Percentiles rank a stretch among this genome's conserved stretches.
These are phyloP conservation scores for Coleophora flavipennella DNA, from an alignment of 2,888 invertebrate genomes.

Conservation along the genomic window DNA sequence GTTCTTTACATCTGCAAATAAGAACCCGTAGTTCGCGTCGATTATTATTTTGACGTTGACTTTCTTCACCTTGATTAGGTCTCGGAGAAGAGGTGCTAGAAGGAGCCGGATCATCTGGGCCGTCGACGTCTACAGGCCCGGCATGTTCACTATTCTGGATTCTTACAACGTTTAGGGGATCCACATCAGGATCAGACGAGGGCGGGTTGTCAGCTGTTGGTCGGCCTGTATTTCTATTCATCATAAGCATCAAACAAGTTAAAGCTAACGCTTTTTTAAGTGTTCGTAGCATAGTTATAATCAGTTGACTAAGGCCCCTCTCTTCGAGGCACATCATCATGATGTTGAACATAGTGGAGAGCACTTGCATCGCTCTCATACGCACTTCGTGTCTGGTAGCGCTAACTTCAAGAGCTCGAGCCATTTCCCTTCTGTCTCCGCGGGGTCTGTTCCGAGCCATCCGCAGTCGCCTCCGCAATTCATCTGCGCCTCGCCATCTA, in stretches of 20 bases:
- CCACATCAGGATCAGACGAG: conserved; percentile 34
- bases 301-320: conserved; percentile 55
- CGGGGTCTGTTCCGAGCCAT: conserved; percentile 36
- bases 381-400: conserved; percentile 61
- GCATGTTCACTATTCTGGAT: conserved; percentile 55
- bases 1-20: no score
- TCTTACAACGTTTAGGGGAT: conserved; percentile 47
- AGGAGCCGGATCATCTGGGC: conserved; percentile 39
- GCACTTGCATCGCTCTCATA: conserved; percentile 64
- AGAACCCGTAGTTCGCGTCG: background rate
- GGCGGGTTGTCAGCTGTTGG: conserved; percentile 26
- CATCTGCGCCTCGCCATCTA: conserved; percentile 51
- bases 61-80: background rate
- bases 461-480: conserved; percentile 39
- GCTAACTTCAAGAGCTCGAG: conserved; percentile 50
- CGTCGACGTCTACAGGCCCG: conserved; percentile 54
- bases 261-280: conserved; percentile 61
- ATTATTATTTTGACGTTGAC: background rate
- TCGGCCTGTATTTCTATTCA: conserved; percentile 40
- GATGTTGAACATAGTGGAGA: conserved; percentile 67
- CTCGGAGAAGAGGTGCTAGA: conserved; percentile 15
- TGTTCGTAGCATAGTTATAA: conserved; percentile 56
- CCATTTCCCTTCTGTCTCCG: conserved; percentile 44
- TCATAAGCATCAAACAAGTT: conserved; percentile 62
- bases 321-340: conserved; percentile 70